Conservation (phyloP, 2,797 vertebrate genomes). For the Carcharodon carcharias region DNA sequence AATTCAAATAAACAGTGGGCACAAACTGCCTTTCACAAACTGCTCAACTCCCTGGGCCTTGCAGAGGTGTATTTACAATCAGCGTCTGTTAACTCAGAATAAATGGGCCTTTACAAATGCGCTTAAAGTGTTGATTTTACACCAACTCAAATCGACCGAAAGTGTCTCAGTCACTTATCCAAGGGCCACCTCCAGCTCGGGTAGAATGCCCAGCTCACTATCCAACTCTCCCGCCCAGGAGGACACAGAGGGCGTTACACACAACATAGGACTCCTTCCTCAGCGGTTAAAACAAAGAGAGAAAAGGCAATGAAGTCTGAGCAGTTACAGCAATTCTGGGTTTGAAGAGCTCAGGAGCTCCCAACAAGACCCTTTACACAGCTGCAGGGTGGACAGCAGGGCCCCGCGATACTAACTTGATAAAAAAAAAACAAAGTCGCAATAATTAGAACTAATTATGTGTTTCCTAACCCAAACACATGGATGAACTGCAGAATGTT, state of each 20-base stretch:
- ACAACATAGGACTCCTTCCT: not conserved
- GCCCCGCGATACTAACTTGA: not conserved
- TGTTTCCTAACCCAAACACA: not conserved
- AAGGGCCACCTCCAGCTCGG: not conserved
- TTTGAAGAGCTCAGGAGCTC: not conserved
- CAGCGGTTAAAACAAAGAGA: not conserved
- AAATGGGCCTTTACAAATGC: not conserved
- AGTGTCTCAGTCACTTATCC: not conserved
- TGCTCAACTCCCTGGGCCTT: not conserved
- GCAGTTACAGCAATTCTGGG: not conserved
- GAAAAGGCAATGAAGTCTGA: not conserved
- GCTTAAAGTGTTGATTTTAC: not conserved
- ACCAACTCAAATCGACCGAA: not conserved
- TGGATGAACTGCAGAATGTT: not conserved
- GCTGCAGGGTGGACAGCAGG: not conserved
- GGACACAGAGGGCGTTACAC: not conserved
- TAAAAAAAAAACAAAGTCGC: not conserved
- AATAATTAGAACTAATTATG: not conserved
- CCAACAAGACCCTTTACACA: not conserved
- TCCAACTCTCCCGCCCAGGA: not conserved
- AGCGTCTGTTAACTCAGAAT: not conserved
- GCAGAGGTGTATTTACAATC: not conserved
- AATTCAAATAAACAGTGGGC: not conserved
- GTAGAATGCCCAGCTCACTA: not conserved
- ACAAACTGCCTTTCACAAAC: conserved; percentile 10